Evolutionary conservation across 2,797 vertebrate species (phyloP).

Genomic region (Yasuhikotakia modesta): DNA sequence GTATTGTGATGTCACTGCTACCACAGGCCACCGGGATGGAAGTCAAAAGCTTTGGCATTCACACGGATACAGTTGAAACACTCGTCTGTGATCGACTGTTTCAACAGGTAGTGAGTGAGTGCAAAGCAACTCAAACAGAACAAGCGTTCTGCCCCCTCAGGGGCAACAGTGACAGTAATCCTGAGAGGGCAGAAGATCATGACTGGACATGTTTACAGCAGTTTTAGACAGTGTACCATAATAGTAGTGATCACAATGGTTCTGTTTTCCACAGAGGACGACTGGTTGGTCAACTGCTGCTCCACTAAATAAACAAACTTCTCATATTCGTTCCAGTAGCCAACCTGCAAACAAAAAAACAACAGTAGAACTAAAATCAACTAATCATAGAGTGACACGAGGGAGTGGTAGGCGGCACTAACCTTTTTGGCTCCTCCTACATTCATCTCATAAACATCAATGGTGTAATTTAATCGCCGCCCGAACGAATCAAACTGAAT

Average conservation of each 20-base stretch:
- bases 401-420: constrained; percentile 59
- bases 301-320: constrained; percentile 91
- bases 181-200: constrained; percentile 80
- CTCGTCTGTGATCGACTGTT: constrained; percentile 80
- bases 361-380: constrained; percentile 55
- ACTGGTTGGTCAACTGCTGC: constrained; percentile 82
- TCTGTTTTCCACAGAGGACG: constrained; percentile 85
- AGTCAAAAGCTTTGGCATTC: constrained; percentile 82
- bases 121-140: constrained; percentile 80
- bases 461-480: constrained; percentile 93
- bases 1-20: constrained; percentile 86
- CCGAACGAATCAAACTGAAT: constrained; percentile 98
- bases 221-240: constrained; percentile 82
- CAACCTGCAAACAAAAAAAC: constrained; percentile 83
- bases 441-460: constrained; percentile 98
- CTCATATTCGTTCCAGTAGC: constrained; percentile 91
- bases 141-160: constrained; percentile 80
- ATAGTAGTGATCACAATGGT: constrained; percentile 91
- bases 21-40: constrained; percentile 79
- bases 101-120: constrained; percentile 85
- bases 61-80: constrained; percentile 85
- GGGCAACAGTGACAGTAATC: constrained; percentile 81
- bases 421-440: constrained; percentile 87
- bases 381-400: not conserved
- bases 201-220: constrained; percentile 77